A percentile compares a stretch with the other conserved stretches of the same genome.
Conservation (phyloP, 2,797 vertebrate species). For the Pseudochaenichthys georgianus region DNA sequence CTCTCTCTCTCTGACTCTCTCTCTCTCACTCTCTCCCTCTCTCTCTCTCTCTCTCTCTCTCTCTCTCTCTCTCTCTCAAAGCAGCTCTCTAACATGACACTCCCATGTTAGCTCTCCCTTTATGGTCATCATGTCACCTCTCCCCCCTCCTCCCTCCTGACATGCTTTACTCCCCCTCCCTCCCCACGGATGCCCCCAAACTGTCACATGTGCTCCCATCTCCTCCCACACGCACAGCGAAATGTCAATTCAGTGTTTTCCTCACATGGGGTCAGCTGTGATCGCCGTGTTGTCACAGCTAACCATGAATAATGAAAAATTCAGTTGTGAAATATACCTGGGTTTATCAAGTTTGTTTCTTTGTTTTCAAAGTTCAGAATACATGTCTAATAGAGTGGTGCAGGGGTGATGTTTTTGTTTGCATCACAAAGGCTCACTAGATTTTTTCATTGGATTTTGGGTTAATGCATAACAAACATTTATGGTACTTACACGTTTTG, state of each 20-base stretch:
- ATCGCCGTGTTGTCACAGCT: conserved; percentile 34
- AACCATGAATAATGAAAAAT: not conserved
- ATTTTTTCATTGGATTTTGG: too few relatives aligned
- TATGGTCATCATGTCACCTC: conserved; percentile 59
- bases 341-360: not conserved
- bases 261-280: conserved; percentile 55
- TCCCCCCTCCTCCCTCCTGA: conserved; percentile 7
- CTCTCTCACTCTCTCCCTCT: not conserved
- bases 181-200: conserved; percentile 77
- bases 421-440: too few relatives aligned
- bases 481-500: too few relatives aligned
- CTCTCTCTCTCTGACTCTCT: not conserved
- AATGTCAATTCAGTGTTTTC: conserved; percentile 72
- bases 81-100: conserved; percentile 53
- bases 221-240: conserved; percentile 58
- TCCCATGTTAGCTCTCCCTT: conserved; percentile 61
- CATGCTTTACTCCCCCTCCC: conserved; percentile 18
- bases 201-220: conserved; percentile 79
- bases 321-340: conserved; percentile 8
- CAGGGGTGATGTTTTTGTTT: too few relatives aligned
- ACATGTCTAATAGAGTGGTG: not conserved
- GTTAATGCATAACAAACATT: too few relatives aligned
- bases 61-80: too few relatives aligned
- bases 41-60: too few relatives aligned
- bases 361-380: not conserved